Evolutionary conservation across 2,888 invertebrate genomes (phyloP).

Genomic region (Cyrtodaria siliqua): DNA sequence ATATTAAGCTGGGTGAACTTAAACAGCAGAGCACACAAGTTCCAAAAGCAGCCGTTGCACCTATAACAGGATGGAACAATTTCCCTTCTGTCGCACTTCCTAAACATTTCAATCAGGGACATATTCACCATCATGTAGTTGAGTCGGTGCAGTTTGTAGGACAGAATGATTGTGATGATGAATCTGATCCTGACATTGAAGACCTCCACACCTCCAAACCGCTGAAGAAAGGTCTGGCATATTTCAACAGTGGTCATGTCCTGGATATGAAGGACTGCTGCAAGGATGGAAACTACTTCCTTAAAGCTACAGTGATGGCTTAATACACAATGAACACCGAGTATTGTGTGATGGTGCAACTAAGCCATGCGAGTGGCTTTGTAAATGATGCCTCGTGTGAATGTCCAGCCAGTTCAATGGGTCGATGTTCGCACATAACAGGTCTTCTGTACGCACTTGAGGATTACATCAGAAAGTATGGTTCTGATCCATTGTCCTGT

Average conservation of each 20-base stretch:
- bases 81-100: slow-evolving; percentile 30
- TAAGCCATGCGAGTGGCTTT: slow-evolving; percentile 1
- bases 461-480: background rate
- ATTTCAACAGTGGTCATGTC: slow-evolving; percentile 37
- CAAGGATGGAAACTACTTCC: slow-evolving; percentile 31
- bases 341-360: background rate
- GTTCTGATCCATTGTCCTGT: background rate
- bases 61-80: slow-evolving; percentile 23
- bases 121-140: too few species aligned
- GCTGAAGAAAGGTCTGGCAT: slow-evolving; percentile 16
- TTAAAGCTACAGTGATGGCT: slow-evolving; percentile 45
- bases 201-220: slow-evolving; percentile 51
- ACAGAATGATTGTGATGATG: slow-evolving; percentile 12
- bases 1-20: too few species aligned
- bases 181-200: slow-evolving; percentile 29
- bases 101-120: slow-evolving; percentile 28
- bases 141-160: slow-evolving; percentile 35
- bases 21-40: background rate
- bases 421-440: background rate
- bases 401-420: slow-evolving; percentile 1
- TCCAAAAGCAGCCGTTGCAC: slow-evolving; percentile 8
- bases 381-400: background rate
- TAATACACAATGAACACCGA: slow-evolving; percentile 10
- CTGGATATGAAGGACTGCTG: slow-evolving; percentile 34
- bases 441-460: background rate